A percentile compares a stretch with the other conserved stretches of the same genome.
Conservation (phyloP, 2,888 invertebrate species). For the Seira ritae region DNA sequence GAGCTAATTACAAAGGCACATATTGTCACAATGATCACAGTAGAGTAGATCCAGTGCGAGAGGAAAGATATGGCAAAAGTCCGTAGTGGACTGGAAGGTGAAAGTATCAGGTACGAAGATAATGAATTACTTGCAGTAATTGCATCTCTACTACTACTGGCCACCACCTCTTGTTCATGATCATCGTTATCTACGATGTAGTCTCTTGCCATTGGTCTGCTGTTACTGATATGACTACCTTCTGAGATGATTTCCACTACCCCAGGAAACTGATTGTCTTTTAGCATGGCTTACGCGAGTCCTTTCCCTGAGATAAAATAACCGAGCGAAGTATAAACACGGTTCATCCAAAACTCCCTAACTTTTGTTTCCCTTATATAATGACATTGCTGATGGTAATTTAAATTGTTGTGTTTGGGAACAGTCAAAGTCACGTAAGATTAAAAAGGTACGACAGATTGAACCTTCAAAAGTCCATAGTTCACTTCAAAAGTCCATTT, state of each 20-base stretch:
- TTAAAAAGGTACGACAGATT: too few species aligned
- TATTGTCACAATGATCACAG: constrained; percentile 47
- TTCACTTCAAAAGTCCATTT: too few species aligned
- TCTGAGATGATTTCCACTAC: constrained; percentile 36
- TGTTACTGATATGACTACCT: neutral
- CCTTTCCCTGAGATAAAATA: neutral
- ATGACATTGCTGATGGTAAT: too few species aligned
- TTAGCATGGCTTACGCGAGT: constrained; percentile 30
- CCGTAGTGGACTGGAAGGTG: constrained; percentile 49
- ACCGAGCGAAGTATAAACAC: too few species aligned
- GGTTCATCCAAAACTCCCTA: too few species aligned
- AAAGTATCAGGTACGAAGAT: constrained; percentile 53
- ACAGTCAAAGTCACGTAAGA: too few species aligned
- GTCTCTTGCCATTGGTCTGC: neutral
- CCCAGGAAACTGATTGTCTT: constrained; percentile 37
- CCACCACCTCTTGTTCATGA: neutral
- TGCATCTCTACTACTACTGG: neutral
- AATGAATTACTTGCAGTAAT: neutral
- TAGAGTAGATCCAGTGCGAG: constrained; percentile 51
- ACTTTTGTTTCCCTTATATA: too few species aligned
- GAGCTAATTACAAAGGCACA: constrained; percentile 58
- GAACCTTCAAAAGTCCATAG: too few species aligned
- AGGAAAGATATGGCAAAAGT: constrained; percentile 50
- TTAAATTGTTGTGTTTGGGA: too few species aligned
- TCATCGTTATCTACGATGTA: neutral